Base-by-base conservation (phyloP, 2,113 vertebrate genomes). In the Capreolus pygargus region DNA sequence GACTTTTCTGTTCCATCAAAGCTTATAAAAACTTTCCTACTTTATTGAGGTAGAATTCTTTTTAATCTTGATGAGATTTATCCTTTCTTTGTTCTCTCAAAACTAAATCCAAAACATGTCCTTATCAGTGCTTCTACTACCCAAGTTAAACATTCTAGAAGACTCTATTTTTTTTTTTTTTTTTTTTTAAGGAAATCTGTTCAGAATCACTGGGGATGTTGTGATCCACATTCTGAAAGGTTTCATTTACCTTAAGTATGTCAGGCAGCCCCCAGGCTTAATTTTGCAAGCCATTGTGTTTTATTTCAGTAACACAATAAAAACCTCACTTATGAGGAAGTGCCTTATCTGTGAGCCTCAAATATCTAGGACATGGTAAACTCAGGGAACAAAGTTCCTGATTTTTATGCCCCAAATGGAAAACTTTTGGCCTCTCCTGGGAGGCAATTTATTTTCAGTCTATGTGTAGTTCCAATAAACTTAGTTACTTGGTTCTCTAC, bases 1-100 rank as follows among this genome's bases (percentile, higher is more conserved):
- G 94, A 89, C 91, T 98, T 97, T 95, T 74, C 91, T 94, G 91
- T 97, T 97, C 93, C 88, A 74, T 92, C 86, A 70, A 95, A 97
- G 70, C 76, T 97, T 95, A 94, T 17, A 93, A 33, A 86, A 95
- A 90, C 83, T 94, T 93, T 93, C 78, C 33, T 89, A 39, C 86
- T 94, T 97, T 84, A 91, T 83, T 92, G 67, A 91, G 39, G 67
- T 82, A 79, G 39, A 94, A 93, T 89, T 96, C 36, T 94, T 84
- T 98, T 97, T 86, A 54, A 91, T 97, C 86, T 92, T 52, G 95
- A 95, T 92, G 84, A 86, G 83, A 79, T 94, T 79, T 97, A 78
- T 87, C 45, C 27, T 93, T 92, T 85, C 95, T 97, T 95, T 98
- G 95, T 91, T 96, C 79, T 93, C 91, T 84, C 91, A 97, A 93